Evolutionary conservation across 2,797 vertebrate species (phyloP), one percentile per base, ranked within the genome.

Genomic region (Molossus molossus): DNA sequence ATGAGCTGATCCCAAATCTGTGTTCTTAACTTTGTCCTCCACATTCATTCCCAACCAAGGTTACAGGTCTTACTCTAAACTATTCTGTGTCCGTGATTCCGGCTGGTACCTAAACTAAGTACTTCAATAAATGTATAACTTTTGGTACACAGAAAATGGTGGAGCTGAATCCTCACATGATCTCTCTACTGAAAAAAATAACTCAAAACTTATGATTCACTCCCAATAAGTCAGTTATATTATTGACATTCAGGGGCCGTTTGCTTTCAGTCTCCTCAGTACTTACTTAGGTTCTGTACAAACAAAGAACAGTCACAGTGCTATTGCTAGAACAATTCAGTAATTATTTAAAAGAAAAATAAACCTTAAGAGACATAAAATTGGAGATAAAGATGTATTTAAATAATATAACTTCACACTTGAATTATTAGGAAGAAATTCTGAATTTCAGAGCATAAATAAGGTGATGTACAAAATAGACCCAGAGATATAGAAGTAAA

Each of bases 331-430:
- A 12, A 90, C 29, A 58, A 65, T 13, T 83, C 55, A 37, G 45
- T 53, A 70, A 60, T 70, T 88, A 87, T 76, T 65, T 76, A 37
- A 81, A 94, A 93, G 40, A 17, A 64, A 90, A 79, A 67, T 64
- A 45, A 95, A 75, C 69, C 80, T 83, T 65, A 81, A 88, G 83
- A 90, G 53, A 45, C 40, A 89, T 53, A 64, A 84, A 94, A 90
- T 53, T 93, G 29, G 25, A 93, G 37, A 93, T 93, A 62, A 94
- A 67, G 5, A 12, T 84, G 23, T 70, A 50, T 91, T 89, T 79
- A 64, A 75, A 64, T 79, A 62, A 5, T n/a, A n/a, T 86, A 87
- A 75, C 21, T 84, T 13, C n/a, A 48, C 77, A 87, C 20, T 62
- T 87, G 40, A 88, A 93, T 6, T 40, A 95, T 33, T 84, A 29